phyloP scores from a whole-genome alignment of 2,888 invertebrate genomes.

The Standfussiana lucernea region DNA sequence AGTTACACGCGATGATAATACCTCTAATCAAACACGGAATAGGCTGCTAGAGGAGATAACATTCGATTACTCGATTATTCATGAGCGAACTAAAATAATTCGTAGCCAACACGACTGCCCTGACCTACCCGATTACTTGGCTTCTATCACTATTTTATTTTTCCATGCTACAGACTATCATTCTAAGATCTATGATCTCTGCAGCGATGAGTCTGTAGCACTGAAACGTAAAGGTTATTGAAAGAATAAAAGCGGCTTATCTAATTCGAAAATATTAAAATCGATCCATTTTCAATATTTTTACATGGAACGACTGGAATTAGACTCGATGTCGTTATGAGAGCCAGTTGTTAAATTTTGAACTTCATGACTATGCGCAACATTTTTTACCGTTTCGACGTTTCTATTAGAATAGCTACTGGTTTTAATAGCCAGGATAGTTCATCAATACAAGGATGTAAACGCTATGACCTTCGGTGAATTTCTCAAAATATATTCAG shows the following conservation, averaged over 20 bases:
- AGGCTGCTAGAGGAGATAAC: background rate
- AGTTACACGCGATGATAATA: constrained; percentile 14
- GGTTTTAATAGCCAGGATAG: background rate
- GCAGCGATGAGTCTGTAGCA: no score
- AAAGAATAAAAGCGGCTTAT: background rate
- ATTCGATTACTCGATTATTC: background rate
- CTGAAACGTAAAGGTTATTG: no score
- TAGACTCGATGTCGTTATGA: background rate
- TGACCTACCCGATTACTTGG: constrained; percentile 19
- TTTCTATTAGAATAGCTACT: background rate
- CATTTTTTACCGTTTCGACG: background rate
- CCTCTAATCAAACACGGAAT: constrained; percentile 8
- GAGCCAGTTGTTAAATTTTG: background rate
- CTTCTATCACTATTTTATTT: background rate
- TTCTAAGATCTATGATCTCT: no score
- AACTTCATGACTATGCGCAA: background rate
- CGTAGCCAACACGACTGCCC: background rate
- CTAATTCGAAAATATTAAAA: background rate
- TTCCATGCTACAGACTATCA: background rate
- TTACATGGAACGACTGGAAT: background rate
- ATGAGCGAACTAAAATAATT: background rate
- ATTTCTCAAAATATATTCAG: background rate
- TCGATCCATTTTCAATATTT: background rate
- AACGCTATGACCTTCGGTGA: background rate
- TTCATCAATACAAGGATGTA: background rate